Evolutionary conservation across 64 coral and sea anemone species (phyloP).

Genomic region (Montipora sp.): DNA sequence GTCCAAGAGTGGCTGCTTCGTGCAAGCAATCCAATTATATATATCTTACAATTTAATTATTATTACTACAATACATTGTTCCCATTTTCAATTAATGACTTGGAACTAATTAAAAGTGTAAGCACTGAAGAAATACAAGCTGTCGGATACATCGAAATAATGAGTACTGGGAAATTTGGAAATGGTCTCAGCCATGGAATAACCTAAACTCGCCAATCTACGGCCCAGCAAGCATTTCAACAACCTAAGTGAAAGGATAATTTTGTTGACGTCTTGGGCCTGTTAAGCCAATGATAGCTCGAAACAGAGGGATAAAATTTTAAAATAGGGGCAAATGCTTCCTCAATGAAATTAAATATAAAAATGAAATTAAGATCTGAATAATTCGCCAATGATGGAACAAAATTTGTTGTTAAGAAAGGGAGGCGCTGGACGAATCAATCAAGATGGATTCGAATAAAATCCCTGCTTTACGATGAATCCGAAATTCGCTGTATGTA

Average conservation of each 20-base stretch:
- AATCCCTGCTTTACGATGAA: slow-evolving; percentile 31
- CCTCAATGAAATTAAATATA: slow-evolving; percentile 60
- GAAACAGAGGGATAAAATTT: slow-evolving; percentile 73
- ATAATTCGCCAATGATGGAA: slow-evolving; percentile 25
- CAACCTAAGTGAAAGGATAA: slow-evolving; percentile 32
- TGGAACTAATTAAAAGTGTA: slow-evolving; percentile 92
- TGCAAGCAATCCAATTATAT: slow-evolving; percentile 84
- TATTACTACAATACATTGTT: slow-evolving; percentile 92
- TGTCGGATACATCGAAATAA: slow-evolving; percentile 75
- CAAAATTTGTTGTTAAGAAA: slow-evolving; percentile 64
- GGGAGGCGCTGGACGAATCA: slow-evolving; percentile 35
- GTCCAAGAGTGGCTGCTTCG: slow-evolving; percentile 47
- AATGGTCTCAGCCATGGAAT: slow-evolving; percentile 47
- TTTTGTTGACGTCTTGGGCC: slow-evolving; percentile 61
- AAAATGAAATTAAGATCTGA: slow-evolving; percentile 17
- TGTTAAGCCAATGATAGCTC: slow-evolving; percentile 39
- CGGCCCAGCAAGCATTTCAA: slow-evolving; percentile 57
- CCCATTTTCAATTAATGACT: slow-evolving; percentile 93
- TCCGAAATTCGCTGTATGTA: slow-evolving; percentile 46
- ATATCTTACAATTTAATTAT: slow-evolving; percentile 92
- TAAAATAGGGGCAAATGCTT: slow-evolving; percentile 69
- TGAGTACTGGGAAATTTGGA: slow-evolving; percentile 73
- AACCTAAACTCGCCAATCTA: slow-evolving; percentile 40
- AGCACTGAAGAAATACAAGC: slow-evolving; percentile 55
- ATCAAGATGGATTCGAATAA: slow-evolving; percentile 39